A percentile compares a stretch with the other conserved stretches of the same genome.
These are phyloP conservation scores for Drosophila helvetica DNA, from an alignment of 2,888 invertebrate species.

Conservation along the genomic window DNA sequence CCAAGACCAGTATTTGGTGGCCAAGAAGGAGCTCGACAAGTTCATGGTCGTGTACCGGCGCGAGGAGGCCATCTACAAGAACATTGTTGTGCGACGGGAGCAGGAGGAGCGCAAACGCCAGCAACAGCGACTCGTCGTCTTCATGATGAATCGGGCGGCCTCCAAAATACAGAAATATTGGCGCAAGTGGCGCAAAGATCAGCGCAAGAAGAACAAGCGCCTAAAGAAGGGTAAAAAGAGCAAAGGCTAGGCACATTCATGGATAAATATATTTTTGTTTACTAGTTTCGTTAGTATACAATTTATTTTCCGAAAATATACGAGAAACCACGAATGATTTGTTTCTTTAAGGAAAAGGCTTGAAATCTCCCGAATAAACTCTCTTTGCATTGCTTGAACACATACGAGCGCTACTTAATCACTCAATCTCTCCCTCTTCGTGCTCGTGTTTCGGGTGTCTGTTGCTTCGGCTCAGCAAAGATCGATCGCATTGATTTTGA, in stretches of 20 bases:
- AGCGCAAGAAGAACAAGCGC: slow-evolving; percentile 67
- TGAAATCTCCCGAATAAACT: too few species aligned
- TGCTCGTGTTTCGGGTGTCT: too few species aligned
- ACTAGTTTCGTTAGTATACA: slow-evolving; percentile 1
- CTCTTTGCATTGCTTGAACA: too few species aligned
- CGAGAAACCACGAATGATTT: too few species aligned
- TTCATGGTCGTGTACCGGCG: slow-evolving; percentile 74
- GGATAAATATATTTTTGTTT: not conserved
- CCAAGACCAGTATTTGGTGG: slow-evolving; percentile 65
- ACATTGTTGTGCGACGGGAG: slow-evolving; percentile 69
- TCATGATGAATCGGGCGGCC: slow-evolving; percentile 83
- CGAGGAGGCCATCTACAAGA: slow-evolving; percentile 76
- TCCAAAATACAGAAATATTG: slow-evolving; percentile 79
- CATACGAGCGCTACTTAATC: too few species aligned
- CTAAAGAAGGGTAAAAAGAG: slow-evolving; percentile 40
- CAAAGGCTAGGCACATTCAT: too few species aligned
- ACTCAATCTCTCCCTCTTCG: too few species aligned
- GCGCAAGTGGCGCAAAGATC: slow-evolving; percentile 71
- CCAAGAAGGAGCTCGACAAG: slow-evolving; percentile 69
- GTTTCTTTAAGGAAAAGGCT: too few species aligned
- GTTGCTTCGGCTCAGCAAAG: too few species aligned
- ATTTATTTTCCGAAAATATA: not conserved
- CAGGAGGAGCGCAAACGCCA: slow-evolving; percentile 75
- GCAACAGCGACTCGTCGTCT: slow-evolving; percentile 77
- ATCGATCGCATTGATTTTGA: too few species aligned